These are phyloP conservation scores for Illadopsis cleaveri DNA, from an alignment of 2,113 vertebrate species.

Conservation along the genomic window DNA sequence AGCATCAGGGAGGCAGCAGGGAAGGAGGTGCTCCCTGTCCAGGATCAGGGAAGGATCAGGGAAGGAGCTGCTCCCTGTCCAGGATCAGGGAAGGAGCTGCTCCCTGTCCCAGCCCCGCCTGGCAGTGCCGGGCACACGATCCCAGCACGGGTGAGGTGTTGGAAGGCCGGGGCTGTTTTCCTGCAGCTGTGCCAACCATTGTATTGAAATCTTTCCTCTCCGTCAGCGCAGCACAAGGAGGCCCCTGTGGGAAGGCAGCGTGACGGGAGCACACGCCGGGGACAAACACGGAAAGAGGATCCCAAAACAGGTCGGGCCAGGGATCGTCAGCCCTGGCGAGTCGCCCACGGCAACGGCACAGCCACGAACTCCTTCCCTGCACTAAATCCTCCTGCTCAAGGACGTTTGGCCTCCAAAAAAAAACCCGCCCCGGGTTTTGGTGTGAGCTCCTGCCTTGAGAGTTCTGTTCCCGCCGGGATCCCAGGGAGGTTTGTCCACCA, in stretches of 20 bases:
- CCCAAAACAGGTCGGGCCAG: neutral
- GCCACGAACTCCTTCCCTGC: neutral
- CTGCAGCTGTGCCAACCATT: conserved; percentile 14
- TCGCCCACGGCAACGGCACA: neutral
- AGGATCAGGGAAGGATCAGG: neutral
- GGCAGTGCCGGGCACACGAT: neutral
- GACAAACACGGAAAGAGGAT: neutral
- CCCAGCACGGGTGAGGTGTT: neutral
- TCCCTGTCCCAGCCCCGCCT: neutral
- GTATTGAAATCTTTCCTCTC: neutral
- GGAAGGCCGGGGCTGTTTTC: neutral
- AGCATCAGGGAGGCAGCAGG: neutral
- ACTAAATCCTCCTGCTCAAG: neutral
- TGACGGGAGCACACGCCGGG: neutral
- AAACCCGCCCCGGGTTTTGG: fast-evolving
- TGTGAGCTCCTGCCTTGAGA: fast-evolving
- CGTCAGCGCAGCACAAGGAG: neutral
- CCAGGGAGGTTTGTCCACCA: fast-evolving
- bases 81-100: neutral
- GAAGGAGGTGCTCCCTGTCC: neutral
- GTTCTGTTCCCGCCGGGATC: neutral
- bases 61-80: neutral
- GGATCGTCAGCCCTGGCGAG: neutral
- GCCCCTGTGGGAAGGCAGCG: neutral
- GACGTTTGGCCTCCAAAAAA: neutral